Base-by-base conservation (phyloP, 2,797 vertebrate genomes). In the Valencia hispanica region DNA sequence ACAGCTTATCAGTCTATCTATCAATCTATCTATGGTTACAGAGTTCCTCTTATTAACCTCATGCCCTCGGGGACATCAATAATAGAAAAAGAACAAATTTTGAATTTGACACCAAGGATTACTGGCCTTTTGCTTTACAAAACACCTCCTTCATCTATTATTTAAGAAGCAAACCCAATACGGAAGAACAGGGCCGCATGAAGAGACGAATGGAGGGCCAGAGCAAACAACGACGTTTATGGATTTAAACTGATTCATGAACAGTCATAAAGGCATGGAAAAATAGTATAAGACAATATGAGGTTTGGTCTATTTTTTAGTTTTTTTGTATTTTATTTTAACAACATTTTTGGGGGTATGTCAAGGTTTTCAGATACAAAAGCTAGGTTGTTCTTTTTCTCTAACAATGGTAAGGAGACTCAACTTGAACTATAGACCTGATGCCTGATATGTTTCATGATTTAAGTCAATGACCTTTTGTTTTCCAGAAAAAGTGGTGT, bases 1-100 rank as follows among this genome's bases (percentile, higher is more conserved):
- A 68, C 71, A 57, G 71, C 41, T 14, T 53, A 71, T 81, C 73
- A 70, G 65, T 80, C 53, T 70, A 32, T 74, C 73, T 70, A 70
- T 70, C 77, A 78, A 48, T 83, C 71, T 68, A 55, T 80, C 70
- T 66, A 55, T 79, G 22, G 7, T 83, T 85, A 73, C 75, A 73
- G 80, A 87, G 81, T 88, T 89, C 83, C 88, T 92, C 88, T 89
- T 81, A 87, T 93, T 92, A 94, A 88, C 87, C 88, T 89, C 83
- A 85, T 86, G 90, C 93, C 89, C 92, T 91, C 79, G 63, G 85
- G 63, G n/a, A 41, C 74, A 91, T 96, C 91, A 96, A 97, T 96
- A 95, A 97, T 97, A 95, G 90, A 97, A 89, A 90, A 95, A 91
- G 95, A 96, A 96, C 95, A 95, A 94, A 97, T 97, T 96, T 95